Evolutionary conservation across 2,113 vertebrate genomes (phyloP).

Genomic region (Dinomys branickii): DNA sequence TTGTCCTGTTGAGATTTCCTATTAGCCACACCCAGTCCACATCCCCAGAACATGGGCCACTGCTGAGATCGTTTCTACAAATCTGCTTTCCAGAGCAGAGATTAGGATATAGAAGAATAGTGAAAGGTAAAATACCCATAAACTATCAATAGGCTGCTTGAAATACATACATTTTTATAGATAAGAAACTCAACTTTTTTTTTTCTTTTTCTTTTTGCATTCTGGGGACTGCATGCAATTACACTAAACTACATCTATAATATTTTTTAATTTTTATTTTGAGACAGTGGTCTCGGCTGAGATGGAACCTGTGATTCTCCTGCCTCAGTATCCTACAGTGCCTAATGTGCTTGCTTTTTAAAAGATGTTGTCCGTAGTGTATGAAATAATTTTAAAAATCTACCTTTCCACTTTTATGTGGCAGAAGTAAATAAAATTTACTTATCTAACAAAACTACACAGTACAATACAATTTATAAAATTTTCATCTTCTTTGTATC

Average conservation of each 20-base stretch:
- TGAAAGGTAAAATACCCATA: neutral
- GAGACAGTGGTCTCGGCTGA: neutral
- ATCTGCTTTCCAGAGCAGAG: neutral
- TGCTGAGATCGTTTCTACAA: neutral
- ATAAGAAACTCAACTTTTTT: neutral
- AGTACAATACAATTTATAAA: neutral
- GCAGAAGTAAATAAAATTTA: neutral
- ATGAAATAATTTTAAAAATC: neutral
- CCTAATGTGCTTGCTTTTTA: neutral
- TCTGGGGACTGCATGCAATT: neutral
- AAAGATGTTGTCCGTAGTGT: neutral
- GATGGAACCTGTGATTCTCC: neutral
- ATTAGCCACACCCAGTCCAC: neutral
- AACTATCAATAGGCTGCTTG: neutral
- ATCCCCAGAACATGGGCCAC: neutral
- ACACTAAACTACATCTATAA: neutral
- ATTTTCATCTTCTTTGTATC: too few species aligned
- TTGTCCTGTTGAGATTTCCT: neutral
- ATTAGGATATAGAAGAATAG: neutral
- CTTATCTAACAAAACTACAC: neutral
- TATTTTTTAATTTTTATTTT: neutral
- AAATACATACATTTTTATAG: neutral
- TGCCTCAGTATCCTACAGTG: neutral
- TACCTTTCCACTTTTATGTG: neutral
- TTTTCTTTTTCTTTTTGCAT: neutral